Conservation (phyloP, 2,797 vertebrate genomes). For the Aulostomus chinensis region DNA sequence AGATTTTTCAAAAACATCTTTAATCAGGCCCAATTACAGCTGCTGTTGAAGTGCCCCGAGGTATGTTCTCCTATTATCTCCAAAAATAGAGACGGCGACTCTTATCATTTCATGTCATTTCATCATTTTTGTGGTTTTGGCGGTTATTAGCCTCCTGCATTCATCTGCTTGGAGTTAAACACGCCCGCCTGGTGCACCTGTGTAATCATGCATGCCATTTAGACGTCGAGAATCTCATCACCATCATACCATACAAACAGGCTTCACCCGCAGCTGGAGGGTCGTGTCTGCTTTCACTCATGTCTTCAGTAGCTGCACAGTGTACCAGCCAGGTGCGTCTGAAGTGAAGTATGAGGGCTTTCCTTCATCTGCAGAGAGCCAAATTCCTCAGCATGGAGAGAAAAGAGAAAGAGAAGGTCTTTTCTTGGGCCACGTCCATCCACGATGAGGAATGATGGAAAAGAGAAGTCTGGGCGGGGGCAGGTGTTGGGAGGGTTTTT, state of each 20-base stretch:
- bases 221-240: conserved; percentile 38
- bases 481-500: conserved; percentile 53
- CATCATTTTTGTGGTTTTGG: not conserved
- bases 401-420: conserved; percentile 54
- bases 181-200: conserved; percentile 36
- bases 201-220: conserved; percentile 37
- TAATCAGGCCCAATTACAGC: not conserved
- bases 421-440: conserved; percentile 53
- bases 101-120: conserved; percentile 7
- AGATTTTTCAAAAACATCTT: not conserved
- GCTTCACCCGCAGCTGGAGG: conserved; percentile 56
- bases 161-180: conserved; percentile 6
- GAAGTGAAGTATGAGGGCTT: conserved; percentile 53
- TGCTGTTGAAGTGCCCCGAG: not conserved
- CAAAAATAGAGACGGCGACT: not conserved
- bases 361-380: conserved; percentile 56
- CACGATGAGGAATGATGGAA: conserved; percentile 58
- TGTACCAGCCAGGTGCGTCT: conserved; percentile 63
- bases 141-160: conserved; percentile 10
- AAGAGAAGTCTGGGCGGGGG: conserved; percentile 37
- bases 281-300: conserved; percentile 51
- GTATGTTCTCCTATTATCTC: not conserved
- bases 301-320: conserved; percentile 49
- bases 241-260: conserved; percentile 41
- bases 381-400: conserved; percentile 61